Evolutionary conservation across 2,888 invertebrate species (phyloP).

Genomic region (Synergus japonicus): DNA sequence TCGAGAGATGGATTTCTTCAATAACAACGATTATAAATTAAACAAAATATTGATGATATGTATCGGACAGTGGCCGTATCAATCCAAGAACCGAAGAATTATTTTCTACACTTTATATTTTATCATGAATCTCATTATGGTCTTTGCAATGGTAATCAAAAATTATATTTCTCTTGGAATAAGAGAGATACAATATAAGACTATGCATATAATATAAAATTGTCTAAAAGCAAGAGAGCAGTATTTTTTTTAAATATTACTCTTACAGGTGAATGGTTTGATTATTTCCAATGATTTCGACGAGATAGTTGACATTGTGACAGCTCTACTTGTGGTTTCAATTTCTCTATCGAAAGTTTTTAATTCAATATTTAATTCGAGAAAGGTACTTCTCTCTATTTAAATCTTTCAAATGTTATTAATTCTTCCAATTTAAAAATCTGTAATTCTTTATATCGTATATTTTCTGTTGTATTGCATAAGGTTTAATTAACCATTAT

Average conservation of each 20-base stretch:
- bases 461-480: too few species aligned
- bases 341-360: not conserved
- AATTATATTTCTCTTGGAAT: too few species aligned
- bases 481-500: not conserved
- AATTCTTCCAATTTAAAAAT: not conserved
- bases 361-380: not conserved
- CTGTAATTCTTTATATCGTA: not conserved
- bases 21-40: too few species aligned
- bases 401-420: not conserved
- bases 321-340: not conserved
- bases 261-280: not conserved
- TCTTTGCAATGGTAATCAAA: not conserved
- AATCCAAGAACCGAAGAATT: not conserved
- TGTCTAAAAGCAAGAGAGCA: too few species aligned
- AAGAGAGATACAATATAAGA: too few species aligned
- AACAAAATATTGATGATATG: too few species aligned
- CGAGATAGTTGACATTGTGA: not conserved
- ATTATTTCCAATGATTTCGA: not conserved
- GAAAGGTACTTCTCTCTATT: not conserved
- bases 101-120: not conserved
- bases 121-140: not conserved
- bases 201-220: too few species aligned
- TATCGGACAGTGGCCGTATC: not conserved
- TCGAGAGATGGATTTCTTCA: too few species aligned
- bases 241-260: too few species aligned